phyloP scores from a whole-genome alignment of 2,888 invertebrate species.

The Amphimallon solstitiale region DNA sequence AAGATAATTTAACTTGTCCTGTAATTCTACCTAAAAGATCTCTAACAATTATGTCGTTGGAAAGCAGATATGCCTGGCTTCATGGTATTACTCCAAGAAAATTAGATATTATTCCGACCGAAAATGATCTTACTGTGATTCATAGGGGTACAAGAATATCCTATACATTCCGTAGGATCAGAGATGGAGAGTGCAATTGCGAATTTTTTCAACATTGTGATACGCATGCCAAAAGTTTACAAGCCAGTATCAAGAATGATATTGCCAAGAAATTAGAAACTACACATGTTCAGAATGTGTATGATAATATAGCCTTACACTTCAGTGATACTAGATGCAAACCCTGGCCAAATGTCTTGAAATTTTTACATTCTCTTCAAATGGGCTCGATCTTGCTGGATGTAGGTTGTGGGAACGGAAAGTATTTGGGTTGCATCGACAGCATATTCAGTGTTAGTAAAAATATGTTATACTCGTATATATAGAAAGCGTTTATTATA shows the following conservation, averaged over 20 bases:
- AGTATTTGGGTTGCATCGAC: slow-evolving; percentile 80
- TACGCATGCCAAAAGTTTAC: slow-evolving; percentile 57
- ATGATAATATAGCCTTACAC: slow-evolving; percentile 93
- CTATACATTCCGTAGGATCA: slow-evolving; percentile 83
- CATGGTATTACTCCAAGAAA: slow-evolving; percentile 89
- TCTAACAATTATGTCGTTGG: slow-evolving; percentile 81
- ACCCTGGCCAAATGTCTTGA: slow-evolving; percentile 91
- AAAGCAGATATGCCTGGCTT: slow-evolving; percentile 79
- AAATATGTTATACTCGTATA: slow-evolving; percentile 3
- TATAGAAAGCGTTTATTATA: neutral
- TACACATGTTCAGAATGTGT: slow-evolving; percentile 85
- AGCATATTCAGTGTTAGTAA: slow-evolving; percentile 70
- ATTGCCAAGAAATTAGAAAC: slow-evolving; percentile 76
- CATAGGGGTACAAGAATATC: slow-evolving; percentile 76
- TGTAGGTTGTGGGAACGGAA: slow-evolving; percentile 98
- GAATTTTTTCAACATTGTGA: slow-evolving; percentile 75
- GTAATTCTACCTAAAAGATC: slow-evolving; percentile 77
- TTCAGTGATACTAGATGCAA: slow-evolving; percentile 95
- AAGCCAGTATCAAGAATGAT: slow-evolving; percentile 58
- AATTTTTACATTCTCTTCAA: slow-evolving; percentile 77
- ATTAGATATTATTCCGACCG: slow-evolving; percentile 75
- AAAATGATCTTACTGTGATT: slow-evolving; percentile 67
- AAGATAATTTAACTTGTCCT: slow-evolving; percentile 69
- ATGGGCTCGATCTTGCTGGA: slow-evolving; percentile 83
- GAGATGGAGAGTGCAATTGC: slow-evolving; percentile 72